A percentile compares a stretch with the other conserved stretches of the same genome.
These are phyloP conservation scores for Lingula anatina DNA, from an alignment of 2,888 invertebrate species.

Conservation along the genomic window DNA sequence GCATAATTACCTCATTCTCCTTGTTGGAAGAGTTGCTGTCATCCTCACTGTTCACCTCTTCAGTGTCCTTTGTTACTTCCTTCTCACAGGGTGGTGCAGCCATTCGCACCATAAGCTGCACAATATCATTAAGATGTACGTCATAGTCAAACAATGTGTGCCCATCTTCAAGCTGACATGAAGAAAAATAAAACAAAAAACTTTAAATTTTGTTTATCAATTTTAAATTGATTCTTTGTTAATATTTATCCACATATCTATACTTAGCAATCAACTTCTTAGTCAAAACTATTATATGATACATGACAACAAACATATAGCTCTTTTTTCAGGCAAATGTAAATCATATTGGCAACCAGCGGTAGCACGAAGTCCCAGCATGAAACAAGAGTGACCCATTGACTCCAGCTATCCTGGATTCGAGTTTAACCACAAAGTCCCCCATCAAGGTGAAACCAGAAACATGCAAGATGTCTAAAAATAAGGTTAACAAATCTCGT, in stretches of 20 bases:
- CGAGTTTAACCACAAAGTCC: no score
- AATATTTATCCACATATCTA: neutral
- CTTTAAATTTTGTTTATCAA: neutral
- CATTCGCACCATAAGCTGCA: constrained; percentile 61
- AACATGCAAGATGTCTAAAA: no score
- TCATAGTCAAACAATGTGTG: constrained; percentile 72
- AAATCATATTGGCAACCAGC: no score
- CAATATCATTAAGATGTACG: constrained; percentile 70
- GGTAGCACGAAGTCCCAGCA: no score
- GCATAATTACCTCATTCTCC: no score
- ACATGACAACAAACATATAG: neutral
- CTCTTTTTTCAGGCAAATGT: neutral
- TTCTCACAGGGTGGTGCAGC: constrained; percentile 10
- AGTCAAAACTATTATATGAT: neutral
- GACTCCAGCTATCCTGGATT: no score
- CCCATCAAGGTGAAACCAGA: no score
- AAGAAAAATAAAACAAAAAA: constrained; percentile 7
- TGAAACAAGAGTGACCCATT: no score
- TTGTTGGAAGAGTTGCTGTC: constrained; percentile 35
- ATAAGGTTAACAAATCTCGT: no score
- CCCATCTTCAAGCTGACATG: constrained; percentile 65
- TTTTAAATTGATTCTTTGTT: neutral
- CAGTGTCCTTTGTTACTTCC: no score
- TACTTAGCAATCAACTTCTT: neutral
- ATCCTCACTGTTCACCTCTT: constrained; percentile 19